phyloP scores from a whole-genome alignment of 2,797 vertebrate species.

The Podargus strigoides region DNA sequence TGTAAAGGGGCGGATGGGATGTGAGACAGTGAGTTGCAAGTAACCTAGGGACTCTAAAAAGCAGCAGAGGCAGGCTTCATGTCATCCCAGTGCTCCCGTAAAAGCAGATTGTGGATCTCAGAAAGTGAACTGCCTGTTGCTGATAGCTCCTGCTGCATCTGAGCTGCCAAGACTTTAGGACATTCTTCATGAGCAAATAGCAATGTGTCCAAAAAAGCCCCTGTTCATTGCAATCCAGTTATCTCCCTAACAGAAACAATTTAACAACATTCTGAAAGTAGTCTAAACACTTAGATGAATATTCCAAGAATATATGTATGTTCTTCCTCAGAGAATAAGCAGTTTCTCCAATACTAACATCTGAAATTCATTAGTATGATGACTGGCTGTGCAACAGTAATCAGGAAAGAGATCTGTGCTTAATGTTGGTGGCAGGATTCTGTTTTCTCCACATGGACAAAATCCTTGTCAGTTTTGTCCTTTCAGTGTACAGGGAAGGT shows the following conservation, averaged over 20 bases:
- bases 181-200: neutral
- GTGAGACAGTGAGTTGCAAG: neutral
- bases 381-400: neutral
- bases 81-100: fast-evolving
- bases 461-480: neutral
- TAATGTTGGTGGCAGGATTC: neutral
- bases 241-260: neutral
- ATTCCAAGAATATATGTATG: neutral
- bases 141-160: neutral
- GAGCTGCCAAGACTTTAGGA: neutral
- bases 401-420: neutral
- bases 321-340: neutral
- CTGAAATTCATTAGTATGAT: neutral
- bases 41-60: neutral
- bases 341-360: neutral
- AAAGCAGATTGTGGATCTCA: neutral
- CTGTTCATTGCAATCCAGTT: neutral
- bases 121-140: neutral
- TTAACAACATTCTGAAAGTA: neutral
- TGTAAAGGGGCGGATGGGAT: neutral
- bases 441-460: neutral
- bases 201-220: neutral
- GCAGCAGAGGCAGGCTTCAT: neutral
- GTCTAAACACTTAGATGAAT: neutral
- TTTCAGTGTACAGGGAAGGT: neutral